Percentiles rank a stretch among this genome's conserved stretches.
Conservation (phyloP, 2,113 vertebrate genomes). For the Tyrannus savana region DNA sequence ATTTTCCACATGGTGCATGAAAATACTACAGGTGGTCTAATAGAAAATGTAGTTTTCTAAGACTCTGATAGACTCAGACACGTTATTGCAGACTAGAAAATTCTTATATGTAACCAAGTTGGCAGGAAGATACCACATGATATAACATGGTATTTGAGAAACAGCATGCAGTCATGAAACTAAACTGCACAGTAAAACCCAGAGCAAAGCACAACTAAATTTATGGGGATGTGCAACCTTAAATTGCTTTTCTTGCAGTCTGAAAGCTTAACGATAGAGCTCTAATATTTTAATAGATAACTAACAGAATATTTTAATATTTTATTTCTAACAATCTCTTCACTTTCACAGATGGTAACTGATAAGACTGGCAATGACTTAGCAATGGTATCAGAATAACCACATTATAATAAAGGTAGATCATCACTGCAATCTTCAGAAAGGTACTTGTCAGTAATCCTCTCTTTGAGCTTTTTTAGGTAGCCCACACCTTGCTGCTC, state of each 20-base stretch:
- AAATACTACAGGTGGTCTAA: background rate
- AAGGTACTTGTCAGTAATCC: background rate
- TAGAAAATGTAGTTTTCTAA: constrained; percentile 2
- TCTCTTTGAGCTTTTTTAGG: background rate
- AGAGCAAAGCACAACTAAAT: background rate
- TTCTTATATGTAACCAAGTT: background rate
- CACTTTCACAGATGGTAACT: background rate
- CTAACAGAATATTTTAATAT: background rate
- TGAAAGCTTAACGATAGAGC: constrained; percentile 9
- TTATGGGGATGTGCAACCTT: background rate
- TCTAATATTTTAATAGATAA: constrained; percentile 23
- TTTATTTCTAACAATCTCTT: constrained; percentile 1
- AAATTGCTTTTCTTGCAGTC: constrained; percentile 4
- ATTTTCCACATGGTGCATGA: background rate
- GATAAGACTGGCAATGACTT: background rate
- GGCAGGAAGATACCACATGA: background rate
- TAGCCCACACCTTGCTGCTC: background rate
- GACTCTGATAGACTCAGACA: background rate
- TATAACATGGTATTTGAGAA: constrained; percentile 12
- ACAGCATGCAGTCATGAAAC: background rate
- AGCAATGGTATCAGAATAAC: background rate
- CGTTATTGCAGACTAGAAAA: constrained; percentile 13
- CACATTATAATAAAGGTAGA: background rate
- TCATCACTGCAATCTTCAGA: background rate
- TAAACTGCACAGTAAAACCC: background rate